phyloP scores from a whole-genome alignment of 2,113 vertebrate genomes.

The Notiomystis cincta region DNA sequence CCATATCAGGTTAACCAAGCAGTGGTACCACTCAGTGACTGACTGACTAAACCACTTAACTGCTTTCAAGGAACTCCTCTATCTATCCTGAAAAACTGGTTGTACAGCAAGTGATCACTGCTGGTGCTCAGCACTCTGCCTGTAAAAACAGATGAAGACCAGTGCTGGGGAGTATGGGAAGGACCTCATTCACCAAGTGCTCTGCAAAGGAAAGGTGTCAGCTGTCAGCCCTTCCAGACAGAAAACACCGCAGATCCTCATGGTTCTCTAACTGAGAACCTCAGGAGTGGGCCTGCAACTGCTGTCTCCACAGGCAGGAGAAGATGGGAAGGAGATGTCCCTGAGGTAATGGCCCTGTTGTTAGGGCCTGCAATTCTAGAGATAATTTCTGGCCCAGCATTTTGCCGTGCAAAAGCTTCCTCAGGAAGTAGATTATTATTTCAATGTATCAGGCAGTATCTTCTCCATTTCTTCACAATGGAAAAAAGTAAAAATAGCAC shows the following conservation, averaged over 20 bases:
- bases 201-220: not conserved
- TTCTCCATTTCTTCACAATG: not conserved
- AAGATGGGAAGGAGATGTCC: fast-evolving
- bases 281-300: not conserved
- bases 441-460: not conserved
- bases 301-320: not conserved
- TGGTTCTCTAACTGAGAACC: not conserved
- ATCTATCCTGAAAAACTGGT: not conserved
- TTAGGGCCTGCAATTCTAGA: not conserved
- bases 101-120: not conserved
- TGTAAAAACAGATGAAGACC: not conserved
- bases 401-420: not conserved
- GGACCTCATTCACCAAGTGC: not conserved
- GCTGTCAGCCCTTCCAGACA: not conserved
- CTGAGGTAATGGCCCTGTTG: not conserved
- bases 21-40: not conserved
- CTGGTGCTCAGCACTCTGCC: not conserved
- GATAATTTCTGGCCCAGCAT: not conserved
- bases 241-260: not conserved
- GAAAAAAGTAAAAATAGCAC: not conserved
- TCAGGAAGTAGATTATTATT: not conserved
- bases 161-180: not conserved
- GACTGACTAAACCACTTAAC: not conserved
- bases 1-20: not conserved
- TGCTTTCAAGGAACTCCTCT: not conserved